Evolutionary conservation across 2,113 vertebrate species (phyloP).

Genomic region (Takifugu flavidus): DNA sequence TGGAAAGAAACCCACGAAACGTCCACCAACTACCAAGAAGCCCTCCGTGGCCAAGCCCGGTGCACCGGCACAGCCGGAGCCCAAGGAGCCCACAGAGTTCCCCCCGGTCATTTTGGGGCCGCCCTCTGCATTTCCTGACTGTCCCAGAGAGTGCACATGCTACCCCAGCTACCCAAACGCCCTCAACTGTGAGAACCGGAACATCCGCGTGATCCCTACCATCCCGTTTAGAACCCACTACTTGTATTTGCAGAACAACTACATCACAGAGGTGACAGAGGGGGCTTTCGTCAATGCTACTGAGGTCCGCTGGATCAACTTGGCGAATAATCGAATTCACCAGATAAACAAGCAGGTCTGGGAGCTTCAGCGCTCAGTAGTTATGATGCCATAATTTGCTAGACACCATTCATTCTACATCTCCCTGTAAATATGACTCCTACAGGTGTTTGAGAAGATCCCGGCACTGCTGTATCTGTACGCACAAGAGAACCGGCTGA

Average conservation of each 20-base stretch:
- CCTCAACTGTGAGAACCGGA: constrained; percentile 95
- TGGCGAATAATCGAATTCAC: constrained; percentile 92
- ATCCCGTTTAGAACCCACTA: constrained; percentile 88
- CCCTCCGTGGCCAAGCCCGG: constrained; percentile 36
- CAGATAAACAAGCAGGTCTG: constrained; percentile 80
- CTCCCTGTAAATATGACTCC: not conserved
- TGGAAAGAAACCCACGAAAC: constrained; percentile 66
- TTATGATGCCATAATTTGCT: not conserved
- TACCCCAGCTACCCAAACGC: constrained; percentile 84
- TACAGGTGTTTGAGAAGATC: constrained; percentile 83
- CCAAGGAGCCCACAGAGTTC: constrained; percentile 87
- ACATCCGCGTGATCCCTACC: constrained; percentile 85
- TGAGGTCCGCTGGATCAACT: constrained; percentile 87
- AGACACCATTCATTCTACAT: not conserved
- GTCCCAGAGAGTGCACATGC: constrained; percentile 90
- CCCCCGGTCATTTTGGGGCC: constrained; percentile 87
- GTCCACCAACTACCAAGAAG: constrained; percentile 46
- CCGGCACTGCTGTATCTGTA: constrained; percentile 88
- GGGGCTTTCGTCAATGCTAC: constrained; percentile 88
- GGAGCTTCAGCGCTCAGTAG: not conserved
- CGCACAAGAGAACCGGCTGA: constrained; percentile 86
- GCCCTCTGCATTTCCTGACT: constrained; percentile 82
- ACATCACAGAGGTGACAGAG: constrained; percentile 85
- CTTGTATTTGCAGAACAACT: constrained; percentile 97
- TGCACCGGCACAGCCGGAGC: constrained; percentile 68